Percentiles rank a stretch among this genome's conserved stretches.
These are phyloP conservation scores for Idris sp. DNA, from an alignment of 1,140 invertebrate species.

Conservation along the genomic window DNA sequence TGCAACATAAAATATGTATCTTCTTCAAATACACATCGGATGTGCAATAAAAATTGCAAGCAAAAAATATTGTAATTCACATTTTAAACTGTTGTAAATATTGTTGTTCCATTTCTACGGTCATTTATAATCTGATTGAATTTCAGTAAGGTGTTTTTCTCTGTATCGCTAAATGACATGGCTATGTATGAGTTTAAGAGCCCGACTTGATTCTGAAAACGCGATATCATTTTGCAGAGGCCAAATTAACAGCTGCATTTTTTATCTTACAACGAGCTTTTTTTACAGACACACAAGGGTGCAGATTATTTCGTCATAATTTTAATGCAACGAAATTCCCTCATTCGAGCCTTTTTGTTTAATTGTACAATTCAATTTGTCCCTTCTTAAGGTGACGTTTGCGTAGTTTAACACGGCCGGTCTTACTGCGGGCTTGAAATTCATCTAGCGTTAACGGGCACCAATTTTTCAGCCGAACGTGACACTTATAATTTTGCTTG, in stretches of 20 bases:
- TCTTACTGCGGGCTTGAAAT: too few relatives aligned
- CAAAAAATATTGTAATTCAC: too few relatives aligned
- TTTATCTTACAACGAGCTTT: conserved; percentile 13
- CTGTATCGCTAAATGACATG: too few relatives aligned
- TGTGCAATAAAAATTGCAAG: too few relatives aligned
- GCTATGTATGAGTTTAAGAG: conserved; percentile 29
- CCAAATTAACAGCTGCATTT: conserved; percentile 41
- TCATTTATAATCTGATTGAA: too few relatives aligned
- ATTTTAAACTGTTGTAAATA: too few relatives aligned
- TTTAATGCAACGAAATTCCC: conserved; percentile 13
- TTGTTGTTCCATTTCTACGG: too few relatives aligned
- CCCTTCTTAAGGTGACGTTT: conserved; percentile 21
- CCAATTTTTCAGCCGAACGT: conserved; percentile 12
- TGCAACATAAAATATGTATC: too few relatives aligned
- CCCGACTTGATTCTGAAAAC: conserved; percentile 31
- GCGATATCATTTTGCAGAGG: conserved; percentile 18
- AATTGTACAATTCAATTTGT: conserved; percentile 31
- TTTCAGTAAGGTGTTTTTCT: too few relatives aligned
- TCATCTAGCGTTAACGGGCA: conserved; percentile 6
- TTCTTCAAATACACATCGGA: too few relatives aligned
- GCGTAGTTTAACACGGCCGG: conserved; percentile 13
- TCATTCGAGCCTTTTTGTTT: conserved; percentile 12
- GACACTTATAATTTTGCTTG: conserved; percentile 13
- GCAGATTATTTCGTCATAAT: conserved; percentile 36
- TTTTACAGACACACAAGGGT: conserved; percentile 18